These are phyloP conservation scores for Solenopsis invicta DNA, from an alignment of 1,140 invertebrate species.

Conservation along the genomic window DNA sequence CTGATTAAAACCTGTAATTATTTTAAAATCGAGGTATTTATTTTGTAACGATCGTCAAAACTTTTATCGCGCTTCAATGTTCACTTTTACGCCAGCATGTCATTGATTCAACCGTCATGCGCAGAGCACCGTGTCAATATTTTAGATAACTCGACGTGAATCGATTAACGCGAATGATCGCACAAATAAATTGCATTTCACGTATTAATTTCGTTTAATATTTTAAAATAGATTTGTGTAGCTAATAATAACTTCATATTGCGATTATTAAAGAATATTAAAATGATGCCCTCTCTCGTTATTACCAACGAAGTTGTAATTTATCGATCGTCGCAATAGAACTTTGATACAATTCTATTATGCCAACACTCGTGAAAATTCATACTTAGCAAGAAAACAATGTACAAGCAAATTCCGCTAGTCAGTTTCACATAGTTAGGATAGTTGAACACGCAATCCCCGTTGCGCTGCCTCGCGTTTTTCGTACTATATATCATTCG, in stretches of 20 bases:
- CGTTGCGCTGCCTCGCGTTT: conserved; percentile 9
- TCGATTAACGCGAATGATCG: conserved; percentile 24
- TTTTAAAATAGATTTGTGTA: conserved; percentile 25
- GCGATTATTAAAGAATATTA: conserved; percentile 41
- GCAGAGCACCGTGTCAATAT: conserved; percentile 14
- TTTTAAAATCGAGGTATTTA: not conserved
- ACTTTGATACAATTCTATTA: conserved; percentile 47
- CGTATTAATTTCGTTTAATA: conserved; percentile 35
- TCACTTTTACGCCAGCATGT: conserved; percentile 34
- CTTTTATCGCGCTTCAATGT: conserved; percentile 14
- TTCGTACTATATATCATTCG: conserved; percentile 12
- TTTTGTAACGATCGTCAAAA: not conserved
- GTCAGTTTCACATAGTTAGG: conserved; percentile 50
- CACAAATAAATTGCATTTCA: conserved; percentile 40
- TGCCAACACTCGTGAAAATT: conserved; percentile 41
- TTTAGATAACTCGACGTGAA: conserved; percentile 7
- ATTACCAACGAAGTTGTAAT: conserved; percentile 29
- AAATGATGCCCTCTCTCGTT: not conserved
- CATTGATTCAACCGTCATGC: conserved; percentile 28
- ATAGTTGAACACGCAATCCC: conserved; percentile 57
- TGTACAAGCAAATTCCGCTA: conserved; percentile 52
- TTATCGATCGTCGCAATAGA: conserved; percentile 8
- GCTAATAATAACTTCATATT: conserved; percentile 36
- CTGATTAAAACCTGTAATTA: not conserved
- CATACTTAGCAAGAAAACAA: conserved; percentile 20